A percentile compares a stretch with the other conserved stretches of the same genome.
Evolutionary conservation across 2,797 vertebrate species (phyloP).

Genomic region (Gorsachius magnificus): DNA sequence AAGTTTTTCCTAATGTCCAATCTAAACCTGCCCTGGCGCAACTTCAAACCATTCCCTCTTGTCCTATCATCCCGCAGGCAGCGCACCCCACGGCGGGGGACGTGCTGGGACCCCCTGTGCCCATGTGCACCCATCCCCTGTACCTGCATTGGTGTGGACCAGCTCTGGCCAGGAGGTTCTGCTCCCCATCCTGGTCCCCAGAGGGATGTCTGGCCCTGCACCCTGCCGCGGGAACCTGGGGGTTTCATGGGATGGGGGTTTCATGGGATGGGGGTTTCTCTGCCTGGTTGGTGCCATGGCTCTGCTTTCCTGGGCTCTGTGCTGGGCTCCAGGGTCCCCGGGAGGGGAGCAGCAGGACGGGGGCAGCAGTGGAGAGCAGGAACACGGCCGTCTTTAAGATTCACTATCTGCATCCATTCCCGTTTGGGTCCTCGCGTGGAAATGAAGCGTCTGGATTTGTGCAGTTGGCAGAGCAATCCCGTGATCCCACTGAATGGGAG

Average conservation of each 20-base stretch:
- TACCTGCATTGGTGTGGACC: background rate
- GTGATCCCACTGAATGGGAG: slow-evolving; percentile 19
- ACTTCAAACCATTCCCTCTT: no score
- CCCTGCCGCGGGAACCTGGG: fast-evolving
- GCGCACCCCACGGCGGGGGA: background rate
- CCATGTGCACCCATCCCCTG: background rate
- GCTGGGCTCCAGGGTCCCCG: background rate
- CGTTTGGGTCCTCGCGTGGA: background rate
- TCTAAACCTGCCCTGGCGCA: no score
- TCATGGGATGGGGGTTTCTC: background rate
- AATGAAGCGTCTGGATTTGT: background rate
- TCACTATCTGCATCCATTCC: background rate
- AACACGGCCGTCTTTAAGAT: background rate
- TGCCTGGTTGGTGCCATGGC: fast-evolving
- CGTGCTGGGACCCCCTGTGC: background rate
- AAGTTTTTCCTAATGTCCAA: no score
- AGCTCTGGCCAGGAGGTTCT: background rate
- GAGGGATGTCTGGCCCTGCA: no score
- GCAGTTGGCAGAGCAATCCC: slow-evolving; percentile 18
- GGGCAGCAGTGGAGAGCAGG: background rate
- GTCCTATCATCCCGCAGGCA: background rate
- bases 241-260: background rate
- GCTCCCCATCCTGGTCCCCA: background rate
- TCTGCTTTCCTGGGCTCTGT: background rate
- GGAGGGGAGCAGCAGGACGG: background rate